phyloP scores from a whole-genome alignment of 2,888 invertebrate genomes.

The Perdita meconis region DNA sequence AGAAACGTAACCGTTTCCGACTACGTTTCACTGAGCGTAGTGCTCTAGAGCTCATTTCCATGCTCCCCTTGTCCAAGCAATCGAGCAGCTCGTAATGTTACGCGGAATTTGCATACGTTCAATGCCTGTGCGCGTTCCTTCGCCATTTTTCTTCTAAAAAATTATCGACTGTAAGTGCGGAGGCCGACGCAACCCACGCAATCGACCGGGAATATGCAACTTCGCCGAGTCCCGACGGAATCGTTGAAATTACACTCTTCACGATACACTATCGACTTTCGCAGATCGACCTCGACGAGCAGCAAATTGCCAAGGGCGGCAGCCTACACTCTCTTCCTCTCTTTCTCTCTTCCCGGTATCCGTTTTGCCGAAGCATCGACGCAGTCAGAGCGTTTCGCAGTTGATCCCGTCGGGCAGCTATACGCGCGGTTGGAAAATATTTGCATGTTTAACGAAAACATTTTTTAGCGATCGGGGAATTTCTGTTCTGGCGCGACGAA shows the following conservation, averaged over 20 bases:
- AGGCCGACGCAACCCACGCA: neutral
- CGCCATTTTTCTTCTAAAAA: constrained; percentile 7
- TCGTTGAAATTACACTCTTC: neutral
- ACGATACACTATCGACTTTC: too few relatives aligned
- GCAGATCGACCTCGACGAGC: neutral
- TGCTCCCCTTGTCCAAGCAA: constrained; percentile 2
- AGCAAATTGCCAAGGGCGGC: neutral
- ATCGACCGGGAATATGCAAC: neutral
- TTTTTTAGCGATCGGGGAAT: neutral
- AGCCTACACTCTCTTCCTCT: neutral
- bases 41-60: neutral
- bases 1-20: constrained; percentile 5
- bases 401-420: too few relatives aligned
- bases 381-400: neutral
- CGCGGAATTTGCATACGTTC: neutral
- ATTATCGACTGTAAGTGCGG: constrained; percentile 1
- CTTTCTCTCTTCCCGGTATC: too few relatives aligned
- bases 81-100: constrained; percentile 8
- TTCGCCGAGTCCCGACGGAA: neutral
- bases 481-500: neutral
- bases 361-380: neutral
- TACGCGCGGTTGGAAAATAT: neutral
- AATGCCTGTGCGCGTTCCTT: neutral
- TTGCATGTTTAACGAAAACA: neutral
- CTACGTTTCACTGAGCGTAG: neutral